Conservation (phyloP, 2,113 vertebrate genomes). For the Eretmodus cyanostictus region DNA sequence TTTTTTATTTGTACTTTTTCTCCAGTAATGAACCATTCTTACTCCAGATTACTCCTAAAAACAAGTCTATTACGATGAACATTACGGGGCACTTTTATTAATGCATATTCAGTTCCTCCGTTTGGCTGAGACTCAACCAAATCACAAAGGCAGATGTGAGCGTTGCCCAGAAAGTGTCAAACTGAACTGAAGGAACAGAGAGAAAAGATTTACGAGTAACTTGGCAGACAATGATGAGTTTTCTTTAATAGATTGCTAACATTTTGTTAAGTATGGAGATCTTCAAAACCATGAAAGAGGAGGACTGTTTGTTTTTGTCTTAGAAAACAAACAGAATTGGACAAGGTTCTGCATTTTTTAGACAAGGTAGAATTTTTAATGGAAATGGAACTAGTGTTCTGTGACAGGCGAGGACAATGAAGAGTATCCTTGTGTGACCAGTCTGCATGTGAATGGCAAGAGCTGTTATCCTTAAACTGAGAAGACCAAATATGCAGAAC, state of each 20-base stretch:
- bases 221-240: neutral
- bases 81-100: neutral
- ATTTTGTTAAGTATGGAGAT: neutral
- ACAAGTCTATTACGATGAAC: neutral
- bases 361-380: neutral
- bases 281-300: neutral
- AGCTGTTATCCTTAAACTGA: constrained; percentile 55
- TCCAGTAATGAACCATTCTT: neutral
- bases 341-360: neutral
- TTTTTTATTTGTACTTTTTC: neutral
- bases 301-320: neutral
- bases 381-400: constrained; percentile 2
- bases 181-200: neutral
- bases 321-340: neutral
- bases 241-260: neutral
- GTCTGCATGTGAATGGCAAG: constrained; percentile 43
- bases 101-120: neutral
- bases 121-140: neutral
- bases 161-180: constrained; percentile 2
- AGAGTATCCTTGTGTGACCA: constrained; percentile 16
- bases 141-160: constrained; percentile 23
- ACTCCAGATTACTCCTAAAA: neutral
- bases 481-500: constrained; percentile 52
- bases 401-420: constrained; percentile 27
- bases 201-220: neutral